Evolutionary conservation across 2,113 vertebrate genomes (phyloP).

Genomic region (Peromyscus maniculatus): DNA sequence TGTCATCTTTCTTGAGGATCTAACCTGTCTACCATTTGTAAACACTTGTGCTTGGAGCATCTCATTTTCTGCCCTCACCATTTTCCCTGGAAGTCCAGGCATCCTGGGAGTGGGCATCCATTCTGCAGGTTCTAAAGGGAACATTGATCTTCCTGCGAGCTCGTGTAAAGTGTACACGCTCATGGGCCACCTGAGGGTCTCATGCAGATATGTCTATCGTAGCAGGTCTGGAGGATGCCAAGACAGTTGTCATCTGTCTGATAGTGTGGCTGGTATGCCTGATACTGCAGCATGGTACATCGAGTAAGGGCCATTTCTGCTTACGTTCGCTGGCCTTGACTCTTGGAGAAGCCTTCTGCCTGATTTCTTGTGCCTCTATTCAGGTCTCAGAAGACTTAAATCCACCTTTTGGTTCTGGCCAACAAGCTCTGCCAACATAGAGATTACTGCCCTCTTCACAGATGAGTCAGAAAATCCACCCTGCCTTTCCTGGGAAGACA

Average conservation of each 20-base stretch:
- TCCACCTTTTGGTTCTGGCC: background rate
- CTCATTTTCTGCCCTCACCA: background rate
- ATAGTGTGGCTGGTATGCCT: accelerated
- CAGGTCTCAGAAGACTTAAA: background rate
- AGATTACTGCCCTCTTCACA: background rate
- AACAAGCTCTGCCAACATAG: background rate
- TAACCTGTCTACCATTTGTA: background rate
- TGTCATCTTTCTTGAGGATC: background rate
- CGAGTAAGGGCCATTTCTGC: accelerated
- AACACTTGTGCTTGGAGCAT: background rate
- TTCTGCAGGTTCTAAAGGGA: background rate
- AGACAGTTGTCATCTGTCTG: background rate
- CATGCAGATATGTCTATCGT: background rate
- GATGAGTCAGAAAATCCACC: conserved; percentile 7
- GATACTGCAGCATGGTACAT: accelerated
- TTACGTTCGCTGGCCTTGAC: background rate
- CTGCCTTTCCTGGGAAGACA: background rate
- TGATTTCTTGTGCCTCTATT: accelerated
- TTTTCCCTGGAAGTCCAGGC: background rate
- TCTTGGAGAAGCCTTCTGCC: accelerated
- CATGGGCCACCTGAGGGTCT: background rate
- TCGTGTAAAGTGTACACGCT: background rate
- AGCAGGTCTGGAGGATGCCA: background rate
- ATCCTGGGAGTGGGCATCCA: no score
- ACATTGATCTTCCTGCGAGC: accelerated